These are phyloP conservation scores for Uropetala carovei DNA, from an alignment of 2,888 invertebrate genomes.

Conservation along the genomic window DNA sequence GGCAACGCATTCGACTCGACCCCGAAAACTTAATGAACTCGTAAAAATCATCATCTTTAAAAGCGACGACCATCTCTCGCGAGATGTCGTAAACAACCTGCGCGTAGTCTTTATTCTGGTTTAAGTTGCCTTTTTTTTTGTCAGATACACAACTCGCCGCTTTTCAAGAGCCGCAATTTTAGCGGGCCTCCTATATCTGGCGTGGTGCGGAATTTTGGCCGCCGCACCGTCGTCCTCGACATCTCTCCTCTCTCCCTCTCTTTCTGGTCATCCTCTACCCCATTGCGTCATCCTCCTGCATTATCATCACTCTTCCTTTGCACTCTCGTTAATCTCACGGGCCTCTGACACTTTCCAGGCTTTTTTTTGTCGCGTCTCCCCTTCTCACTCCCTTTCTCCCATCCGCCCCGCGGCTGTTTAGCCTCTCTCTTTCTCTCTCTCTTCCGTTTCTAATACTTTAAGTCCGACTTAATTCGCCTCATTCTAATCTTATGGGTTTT, in stretches of 20 bases:
- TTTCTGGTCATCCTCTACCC: conserved; percentile 34
- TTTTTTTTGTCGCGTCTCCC: background rate
- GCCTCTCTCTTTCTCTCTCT: background rate
- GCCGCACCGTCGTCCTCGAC: background rate
- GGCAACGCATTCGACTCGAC: too few relatives aligned
- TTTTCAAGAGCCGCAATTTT: background rate
- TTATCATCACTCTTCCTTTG: conserved; percentile 10
- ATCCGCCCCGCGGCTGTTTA: background rate
- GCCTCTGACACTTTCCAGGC: conserved; percentile 23
- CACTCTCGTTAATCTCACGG: background rate
- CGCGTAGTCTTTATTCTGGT: background rate
- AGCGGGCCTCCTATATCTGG: background rate
- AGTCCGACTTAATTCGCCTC: background rate
- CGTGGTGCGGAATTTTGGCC: background rate
- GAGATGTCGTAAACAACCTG: background rate
- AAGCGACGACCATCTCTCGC: too few relatives aligned
- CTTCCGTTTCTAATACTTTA: conserved; percentile 1
- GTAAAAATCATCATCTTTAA: too few relatives aligned
- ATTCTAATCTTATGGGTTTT: background rate
- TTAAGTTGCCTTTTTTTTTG: background rate
- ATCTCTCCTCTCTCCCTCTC: background rate
- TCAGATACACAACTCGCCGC: background rate
- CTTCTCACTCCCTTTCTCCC: background rate
- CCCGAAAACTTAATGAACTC: too few relatives aligned
- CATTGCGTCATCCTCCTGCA: conserved; percentile 31